Base-by-base conservation (phyloP, 2,113 vertebrate genomes). In the Ceyx margarethae region DNA sequence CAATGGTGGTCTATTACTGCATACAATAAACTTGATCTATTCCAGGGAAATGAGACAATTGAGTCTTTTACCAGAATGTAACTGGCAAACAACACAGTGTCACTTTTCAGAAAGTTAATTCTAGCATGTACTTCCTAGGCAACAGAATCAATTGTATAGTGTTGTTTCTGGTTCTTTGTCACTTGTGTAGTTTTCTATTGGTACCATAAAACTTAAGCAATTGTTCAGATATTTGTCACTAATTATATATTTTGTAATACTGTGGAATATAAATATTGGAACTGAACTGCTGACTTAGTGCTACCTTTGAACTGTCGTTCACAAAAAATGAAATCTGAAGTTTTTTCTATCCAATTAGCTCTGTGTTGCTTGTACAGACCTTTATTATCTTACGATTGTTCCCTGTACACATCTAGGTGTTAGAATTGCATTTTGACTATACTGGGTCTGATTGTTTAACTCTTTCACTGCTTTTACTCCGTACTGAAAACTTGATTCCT, bases 401-500 rank as follows among this genome's bases (percentile, higher is more conserved):
- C 37, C 25, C 11, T 4, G 1, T 12, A 29, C 26, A n/a, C 4
- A 42, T 8, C 6, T 3, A 28, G 13, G 13, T 66, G 40, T 53
- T 35, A 22, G 22, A 21, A 22, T 21, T 23, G 3, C 1, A 1
- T 64, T 93, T 91, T 76, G 23, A 5, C 26, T 73, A 0, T 53
- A 9, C 7, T 78, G 26, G 6, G 2, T 67, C 87, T 79, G 10
- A 45, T 40, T 68, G 14, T 35, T 68, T 13, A 65, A 10, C 25
- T 74, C 14, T 13, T 45, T 62, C 57, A 65, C 16, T 80, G 26
- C n/a, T 91, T 91, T 76, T 57, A 12, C 1, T 53, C 7, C 11
- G 3, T 75, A 2, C 6, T 72, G n/a, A 5, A 6, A 9, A 13
- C 23, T 8, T 3, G 1, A 85, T 45, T 45, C 2, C 2, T 25